Evolutionary conservation across 2,888 invertebrate genomes (phyloP).

Genomic region (Pollenia griseotomentosa): DNA sequence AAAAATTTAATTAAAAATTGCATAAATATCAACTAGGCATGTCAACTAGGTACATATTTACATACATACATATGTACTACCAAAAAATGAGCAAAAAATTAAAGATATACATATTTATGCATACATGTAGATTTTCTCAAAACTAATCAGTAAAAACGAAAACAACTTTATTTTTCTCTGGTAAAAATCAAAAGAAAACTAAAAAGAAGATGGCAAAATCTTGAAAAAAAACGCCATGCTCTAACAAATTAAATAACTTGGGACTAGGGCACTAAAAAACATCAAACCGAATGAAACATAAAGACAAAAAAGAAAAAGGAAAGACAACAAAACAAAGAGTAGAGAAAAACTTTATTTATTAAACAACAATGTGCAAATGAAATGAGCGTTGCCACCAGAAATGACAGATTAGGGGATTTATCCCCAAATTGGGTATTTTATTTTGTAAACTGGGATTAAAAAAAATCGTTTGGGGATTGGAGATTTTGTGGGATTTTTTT

Average conservation of each 20-base stretch:
- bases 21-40: too few relatives aligned
- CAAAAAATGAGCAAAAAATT: background rate
- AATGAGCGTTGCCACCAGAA: background rate
- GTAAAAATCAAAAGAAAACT: background rate
- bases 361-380: background rate
- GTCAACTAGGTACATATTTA: too few relatives aligned
- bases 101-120: background rate
- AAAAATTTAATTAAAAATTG: too few relatives aligned
- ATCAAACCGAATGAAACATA: conserved; percentile 27
- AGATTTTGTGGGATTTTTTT: too few relatives aligned
- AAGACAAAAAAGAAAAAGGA: background rate
- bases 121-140: background rate
- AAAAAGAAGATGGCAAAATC: background rate
- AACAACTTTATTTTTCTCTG: background rate
- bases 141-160: background rate
- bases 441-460: too few relatives aligned
- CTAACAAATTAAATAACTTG: conserved; percentile 30
- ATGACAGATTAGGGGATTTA: background rate
- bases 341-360: background rate
- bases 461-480: too few relatives aligned
- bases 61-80: background rate
- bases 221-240: background rate
- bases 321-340: background rate
- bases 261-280: conserved; percentile 66
- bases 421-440: too few relatives aligned